Evolutionary conservation across 2,113 vertebrate genomes (phyloP), one percentile per base, ranked within the genome.

Genomic region (Corythornis vintsioides): DNA sequence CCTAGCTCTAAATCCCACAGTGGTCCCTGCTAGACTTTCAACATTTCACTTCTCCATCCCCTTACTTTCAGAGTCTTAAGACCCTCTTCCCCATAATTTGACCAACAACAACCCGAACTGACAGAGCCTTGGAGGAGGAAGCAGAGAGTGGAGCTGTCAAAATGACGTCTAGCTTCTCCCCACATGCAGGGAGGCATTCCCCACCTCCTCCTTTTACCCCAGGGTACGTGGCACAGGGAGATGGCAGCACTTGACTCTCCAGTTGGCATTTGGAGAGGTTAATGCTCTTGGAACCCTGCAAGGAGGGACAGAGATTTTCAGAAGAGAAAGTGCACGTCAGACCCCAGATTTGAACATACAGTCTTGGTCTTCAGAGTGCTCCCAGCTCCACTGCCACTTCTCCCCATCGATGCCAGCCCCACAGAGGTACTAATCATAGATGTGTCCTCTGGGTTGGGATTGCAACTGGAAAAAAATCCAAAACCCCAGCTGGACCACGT

Each of bases 191-290:
- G 48, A 67, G 47, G 48, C 56, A 7, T 25, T 29, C 28, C 18
- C 26, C 14, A 65, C 53, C 43, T 55, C 61, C 48, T 70, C 47
- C 43, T 52, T 59, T 7, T 19, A 35, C 57, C 4, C 35, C 53
- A 82, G 40, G 0, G 38, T 96, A 98, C 98, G 97, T 98, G 93
- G 91, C n/a, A 71, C 40, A 50, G 86, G 91, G 72, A 76, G 94
- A 56, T 73, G 93, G 92, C 61, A 96, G 21, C 55, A 83, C 86
- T 92, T 96, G 97, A 66, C 78, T 97, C 87, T 96, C 74, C 17
- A 52, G 73, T 8, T 95, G 38, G 33, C 33, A 33, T 33, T 33
- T 33, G 33, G 33, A 33, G 33, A 92, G 55, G 57, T 84, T 57
- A 42, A 19, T 10, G 3, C 84, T 81, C 66, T 87, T 95, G 4